These are phyloP conservation scores for Yponomeuta malinellus DNA, from an alignment of 2,888 invertebrate species.

Conservation along the genomic window DNA sequence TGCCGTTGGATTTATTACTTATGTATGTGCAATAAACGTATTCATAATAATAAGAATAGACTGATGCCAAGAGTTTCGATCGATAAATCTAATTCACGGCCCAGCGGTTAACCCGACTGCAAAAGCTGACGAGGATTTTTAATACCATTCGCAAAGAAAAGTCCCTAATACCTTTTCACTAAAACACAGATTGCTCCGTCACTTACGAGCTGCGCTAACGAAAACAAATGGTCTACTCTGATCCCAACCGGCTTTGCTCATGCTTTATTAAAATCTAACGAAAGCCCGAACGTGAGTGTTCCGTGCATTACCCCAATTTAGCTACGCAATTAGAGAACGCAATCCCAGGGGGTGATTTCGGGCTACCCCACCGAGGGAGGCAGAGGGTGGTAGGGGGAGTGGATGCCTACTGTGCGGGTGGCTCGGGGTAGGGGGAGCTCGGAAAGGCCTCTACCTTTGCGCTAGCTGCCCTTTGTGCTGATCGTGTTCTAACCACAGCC, in stretches of 20 bases:
- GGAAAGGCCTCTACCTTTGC: constrained; percentile 2
- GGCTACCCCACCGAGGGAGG: constrained; percentile 2
- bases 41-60: no score
- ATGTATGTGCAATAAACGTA: no score
- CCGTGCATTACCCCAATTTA: constrained; percentile 71
- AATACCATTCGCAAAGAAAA: background rate
- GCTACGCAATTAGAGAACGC: constrained; percentile 63
- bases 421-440: background rate
- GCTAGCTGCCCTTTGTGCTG: background rate
- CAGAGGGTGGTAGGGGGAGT: background rate
- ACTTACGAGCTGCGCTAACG: constrained; percentile 37
- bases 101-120: no score
- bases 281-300: constrained; percentile 46
- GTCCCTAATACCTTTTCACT: background rate
- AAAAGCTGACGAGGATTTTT: background rate
- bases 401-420: background rate
- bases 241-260: constrained; percentile 44
- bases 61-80: no score
- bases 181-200: background rate
- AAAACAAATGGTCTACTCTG: constrained; percentile 63
- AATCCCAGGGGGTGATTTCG: constrained; percentile 13
- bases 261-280: constrained; percentile 59
- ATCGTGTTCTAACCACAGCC: constrained; percentile 2
- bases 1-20: no score
- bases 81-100: no score